Evolutionary conservation across 2,113 vertebrate genomes (phyloP), one percentile per base, ranked within the genome.

Genomic region (Opisthocomus hoazin): DNA sequence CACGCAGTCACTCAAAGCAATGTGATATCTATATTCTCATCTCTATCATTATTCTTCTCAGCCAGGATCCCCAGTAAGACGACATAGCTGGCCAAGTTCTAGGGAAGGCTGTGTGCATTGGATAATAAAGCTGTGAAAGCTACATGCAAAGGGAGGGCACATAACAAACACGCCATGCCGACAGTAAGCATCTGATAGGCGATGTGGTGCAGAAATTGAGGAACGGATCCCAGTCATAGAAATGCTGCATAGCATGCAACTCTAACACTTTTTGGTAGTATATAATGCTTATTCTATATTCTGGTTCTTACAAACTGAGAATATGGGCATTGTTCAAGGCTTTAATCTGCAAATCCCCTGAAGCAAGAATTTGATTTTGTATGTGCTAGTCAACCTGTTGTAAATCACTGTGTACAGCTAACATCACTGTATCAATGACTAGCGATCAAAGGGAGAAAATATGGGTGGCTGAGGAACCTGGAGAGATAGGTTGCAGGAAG

Each of bases 1-100:
- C 58, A n/a, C 17, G 92, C 87, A 92, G 80, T 79, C 73, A 93
- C 87, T 97, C 15, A 20, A 60, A 83, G 96, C 84, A 15, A 91
- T 16, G 73, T 34, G 96, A 96, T 96, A 94, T 94, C 84, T 83
- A 50, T 87, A 96, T 97, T 88, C 82, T 73, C 30, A 66, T 93
- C 97, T 97, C 95, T 84, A 79, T 68, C 92, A 69, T 87, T 95
- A 86, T 94, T 65, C 75, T 83, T 93, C 88, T 89, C 90, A 85
- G 91, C 43, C 37, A 90, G 88, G 39, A 76, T 54, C 50, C 83
- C 92, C 66, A 43, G 54, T 32, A 82, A 89, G 74, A 68, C 58
- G 64, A 70, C 0, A 1, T 21, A 80, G 64, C n/a, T 80, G 65
- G 95, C 96, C 61, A 84, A 54, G 53, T 27, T 48, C 79, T 91